phyloP scores from a whole-genome alignment of 2,888 invertebrate species.

The Phortica okadai region DNA sequence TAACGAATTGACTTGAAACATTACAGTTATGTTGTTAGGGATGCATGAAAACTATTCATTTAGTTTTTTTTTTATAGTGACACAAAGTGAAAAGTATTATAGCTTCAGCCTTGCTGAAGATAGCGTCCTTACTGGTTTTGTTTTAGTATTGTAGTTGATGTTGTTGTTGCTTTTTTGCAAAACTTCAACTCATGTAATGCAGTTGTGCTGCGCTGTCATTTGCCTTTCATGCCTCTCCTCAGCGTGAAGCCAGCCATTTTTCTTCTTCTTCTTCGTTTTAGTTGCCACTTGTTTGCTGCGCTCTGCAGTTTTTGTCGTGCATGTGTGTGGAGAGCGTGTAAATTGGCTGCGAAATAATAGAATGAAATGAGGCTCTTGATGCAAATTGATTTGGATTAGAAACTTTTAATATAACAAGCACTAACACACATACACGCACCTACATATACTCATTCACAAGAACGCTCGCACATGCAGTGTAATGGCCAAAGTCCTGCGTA shows the following conservation, averaged over 20 bases:
- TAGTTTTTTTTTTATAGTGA: no score
- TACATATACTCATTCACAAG: background rate
- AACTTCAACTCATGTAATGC: background rate
- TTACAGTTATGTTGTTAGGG: no score
- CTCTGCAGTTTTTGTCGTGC: background rate
- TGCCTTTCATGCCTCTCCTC: background rate
- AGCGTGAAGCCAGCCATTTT: background rate
- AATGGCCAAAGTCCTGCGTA: background rate
- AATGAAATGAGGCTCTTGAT: slow-evolving; percentile 74
- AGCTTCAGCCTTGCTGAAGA: no score
- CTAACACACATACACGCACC: slow-evolving; percentile 15
- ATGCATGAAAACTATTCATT: no score
- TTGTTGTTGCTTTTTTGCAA: background rate
- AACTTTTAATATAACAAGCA: slow-evolving; percentile 56
- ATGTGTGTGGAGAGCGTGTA: slow-evolving; percentile 40
- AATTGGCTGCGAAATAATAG: slow-evolving; percentile 73
- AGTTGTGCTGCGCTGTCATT: background rate
- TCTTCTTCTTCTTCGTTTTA: background rate
- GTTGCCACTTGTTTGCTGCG: background rate
- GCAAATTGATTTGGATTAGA: slow-evolving; percentile 75
- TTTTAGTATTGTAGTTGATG: slow-evolving; percentile 6
- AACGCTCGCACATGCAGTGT: background rate
- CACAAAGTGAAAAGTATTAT: no score
- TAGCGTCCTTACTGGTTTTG: no score
- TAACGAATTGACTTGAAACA: no score